Evolutionary conservation across 2,888 invertebrate genomes (phyloP).

Genomic region (Mythimna albipuncta): DNA sequence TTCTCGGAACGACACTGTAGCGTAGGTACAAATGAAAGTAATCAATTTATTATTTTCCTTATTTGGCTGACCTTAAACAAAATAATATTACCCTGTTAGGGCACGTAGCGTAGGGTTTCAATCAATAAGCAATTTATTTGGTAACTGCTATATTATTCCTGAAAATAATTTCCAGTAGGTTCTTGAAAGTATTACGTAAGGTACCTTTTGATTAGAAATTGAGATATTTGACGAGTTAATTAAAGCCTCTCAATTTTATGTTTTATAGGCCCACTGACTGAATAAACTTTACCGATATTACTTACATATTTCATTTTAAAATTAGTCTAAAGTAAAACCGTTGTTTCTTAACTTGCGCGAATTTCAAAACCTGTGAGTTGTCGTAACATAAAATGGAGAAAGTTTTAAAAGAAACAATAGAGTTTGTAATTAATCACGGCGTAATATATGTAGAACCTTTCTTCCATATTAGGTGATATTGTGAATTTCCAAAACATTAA

Average conservation of each 20-base stretch:
- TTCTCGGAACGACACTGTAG: background rate
- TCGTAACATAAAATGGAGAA: too few relatives aligned
- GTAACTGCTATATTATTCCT: background rate
- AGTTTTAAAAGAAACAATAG: too few relatives aligned
- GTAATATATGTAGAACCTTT: background rate
- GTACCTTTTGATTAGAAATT: background rate
- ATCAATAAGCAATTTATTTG: constrained; percentile 1
- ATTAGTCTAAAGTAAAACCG: too few relatives aligned
- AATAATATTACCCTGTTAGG: background rate
- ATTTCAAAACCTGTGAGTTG: too few relatives aligned
- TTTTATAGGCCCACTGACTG: too few relatives aligned
- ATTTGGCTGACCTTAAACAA: background rate
- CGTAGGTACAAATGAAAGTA: constrained; percentile 1
- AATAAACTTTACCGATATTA: too few relatives aligned
- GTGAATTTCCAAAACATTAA: background rate
- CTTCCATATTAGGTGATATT: background rate
- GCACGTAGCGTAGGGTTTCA: background rate
- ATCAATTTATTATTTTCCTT: background rate
- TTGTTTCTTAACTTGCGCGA: too few relatives aligned
- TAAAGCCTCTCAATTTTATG: too few relatives aligned
- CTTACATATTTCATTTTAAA: too few relatives aligned
- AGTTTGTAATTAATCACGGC: too few relatives aligned
- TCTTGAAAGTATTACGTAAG: background rate
- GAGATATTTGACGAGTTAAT: too few relatives aligned
- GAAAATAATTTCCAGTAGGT: background rate